Evolutionary conservation across 1,140 invertebrate species (phyloP).

Genomic region (Zaprionus capensis): DNA sequence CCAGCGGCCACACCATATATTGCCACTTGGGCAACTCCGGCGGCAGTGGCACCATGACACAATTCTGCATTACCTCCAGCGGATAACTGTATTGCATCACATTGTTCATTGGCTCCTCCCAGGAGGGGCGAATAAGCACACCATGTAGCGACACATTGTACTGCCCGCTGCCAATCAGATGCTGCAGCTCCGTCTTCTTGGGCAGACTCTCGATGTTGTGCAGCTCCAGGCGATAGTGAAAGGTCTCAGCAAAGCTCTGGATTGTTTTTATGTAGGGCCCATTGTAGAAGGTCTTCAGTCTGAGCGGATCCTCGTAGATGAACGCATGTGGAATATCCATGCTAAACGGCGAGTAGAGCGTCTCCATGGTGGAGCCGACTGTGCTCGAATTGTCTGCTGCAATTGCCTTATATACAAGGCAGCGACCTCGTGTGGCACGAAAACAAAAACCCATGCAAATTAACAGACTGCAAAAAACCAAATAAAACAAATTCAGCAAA

Average conservation of each 20-base stretch:
- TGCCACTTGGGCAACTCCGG: slow-evolving; percentile 77
- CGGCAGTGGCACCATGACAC: slow-evolving; percentile 76
- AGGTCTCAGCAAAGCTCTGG: slow-evolving; percentile 47
- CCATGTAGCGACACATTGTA: slow-evolving; percentile 69
- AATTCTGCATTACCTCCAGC: slow-evolving; percentile 58
- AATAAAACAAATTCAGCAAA: slow-evolving; percentile 32
- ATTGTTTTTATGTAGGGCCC: slow-evolving; percentile 61
- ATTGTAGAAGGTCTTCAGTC: slow-evolving; percentile 11
- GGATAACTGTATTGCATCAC: slow-evolving; percentile 61
- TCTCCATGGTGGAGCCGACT: slow-evolving; percentile 48
- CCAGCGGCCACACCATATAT: slow-evolving; percentile 77
- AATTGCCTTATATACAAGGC: slow-evolving; percentile 49
- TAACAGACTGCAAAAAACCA: slow-evolving; percentile 55
- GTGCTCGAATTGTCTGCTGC: slow-evolving; percentile 16
- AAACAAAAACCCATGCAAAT: slow-evolving; percentile 18
- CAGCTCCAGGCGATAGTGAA: slow-evolving; percentile 50
- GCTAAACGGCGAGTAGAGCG: slow-evolving; percentile 60
- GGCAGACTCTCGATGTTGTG: slow-evolving; percentile 51
- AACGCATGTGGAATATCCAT: slow-evolving; percentile 67
- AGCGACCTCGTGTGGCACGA: not conserved
- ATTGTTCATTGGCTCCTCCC: not conserved
- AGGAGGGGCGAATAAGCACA: slow-evolving; percentile 21
- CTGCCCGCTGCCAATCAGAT: slow-evolving; percentile 30
- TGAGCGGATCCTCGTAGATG: slow-evolving; percentile 34
- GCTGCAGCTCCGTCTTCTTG: slow-evolving; percentile 46